Base-by-base conservation (phyloP, 2,113 vertebrate species). In the Serilophus lunatus region DNA sequence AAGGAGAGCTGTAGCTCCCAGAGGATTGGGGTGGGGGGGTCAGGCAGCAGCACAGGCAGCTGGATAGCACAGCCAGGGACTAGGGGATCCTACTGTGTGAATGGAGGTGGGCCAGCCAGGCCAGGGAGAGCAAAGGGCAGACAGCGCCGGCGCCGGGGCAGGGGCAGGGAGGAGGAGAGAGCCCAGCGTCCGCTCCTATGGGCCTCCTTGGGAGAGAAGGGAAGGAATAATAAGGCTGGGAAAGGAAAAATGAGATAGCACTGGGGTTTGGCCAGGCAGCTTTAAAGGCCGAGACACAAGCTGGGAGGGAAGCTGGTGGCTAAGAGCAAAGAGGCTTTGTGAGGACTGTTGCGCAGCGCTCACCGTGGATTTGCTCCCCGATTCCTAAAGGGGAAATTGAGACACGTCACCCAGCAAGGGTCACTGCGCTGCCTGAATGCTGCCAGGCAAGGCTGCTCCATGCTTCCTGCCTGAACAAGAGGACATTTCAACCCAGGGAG, bases 51-150 rank as follows among this genome's bases (percentile, higher is more conserved):
- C 0, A 31, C 20, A 29, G 56, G 29, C 65, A 70, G 29, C 19
- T 6, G 1, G 40, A 28, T 44, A 59, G 59, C 36, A 53, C 50
- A 0, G 6, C 25, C 66, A 57, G 38, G 51, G 59, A 86, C 11
- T 2, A 10, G 35, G 44, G 59, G 17, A 85, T 31, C 2, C 9
- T 68, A 81, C 33, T 0, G 0, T 2, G 2, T 77, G 68, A 74
- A 91, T 4, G 42, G 74, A 70, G 38, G 31, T 0, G 5, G 12
- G 57, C 50, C 56, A 65, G 84, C 20, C 0, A 0, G 36, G 61
- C 42, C 66, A 92, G 60, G 45, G 59, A 77, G 26, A 83, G 79
- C 88, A 94, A 94, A 95, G 94, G 92, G 88, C 88, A 96, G 91
- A 81, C 59, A 10, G 76, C 60, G 86, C 50, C 0, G 14, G 63